A percentile compares a stretch with the other conserved stretches of the same genome.
Conservation (phyloP, 2,888 invertebrate genomes). For the Cylloceria caligata region DNA sequence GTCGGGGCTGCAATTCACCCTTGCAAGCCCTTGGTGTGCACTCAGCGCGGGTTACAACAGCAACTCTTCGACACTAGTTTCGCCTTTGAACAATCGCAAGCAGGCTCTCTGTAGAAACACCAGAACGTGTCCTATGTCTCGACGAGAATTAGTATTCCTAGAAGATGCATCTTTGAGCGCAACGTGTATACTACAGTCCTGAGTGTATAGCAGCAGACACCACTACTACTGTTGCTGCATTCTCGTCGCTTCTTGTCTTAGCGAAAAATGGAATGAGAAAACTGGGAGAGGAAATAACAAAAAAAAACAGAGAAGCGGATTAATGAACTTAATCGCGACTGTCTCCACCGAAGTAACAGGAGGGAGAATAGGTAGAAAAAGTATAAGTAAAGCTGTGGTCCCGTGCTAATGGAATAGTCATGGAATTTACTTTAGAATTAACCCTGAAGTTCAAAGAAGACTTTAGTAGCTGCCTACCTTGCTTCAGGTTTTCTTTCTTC, state of each 20-base stretch:
- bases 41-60: conserved; percentile 46
- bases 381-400: conserved; percentile 36
- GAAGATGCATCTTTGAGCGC: conserved; percentile 48
- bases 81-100: conserved; percentile 62
- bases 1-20: conserved; percentile 37
- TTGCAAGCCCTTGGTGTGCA: conserved; percentile 35
- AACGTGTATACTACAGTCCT: conserved; percentile 15
- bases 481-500: conserved; percentile 38
- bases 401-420: conserved; percentile 65
- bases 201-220: conserved; percentile 9
- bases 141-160: conserved; percentile 76
- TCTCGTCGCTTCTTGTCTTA: conserved; percentile 37
- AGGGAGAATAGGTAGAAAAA: conserved; percentile 22
- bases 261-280: conserved; percentile 37
- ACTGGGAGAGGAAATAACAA: conserved; percentile 9
- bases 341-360: conserved; percentile 47
- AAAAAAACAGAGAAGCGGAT: conserved; percentile 11
- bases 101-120: conserved; percentile 39
- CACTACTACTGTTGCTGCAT: conserved; percentile 12
- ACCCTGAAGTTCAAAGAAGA: conserved; percentile 66
- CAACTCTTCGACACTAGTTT: conserved; percentile 50
- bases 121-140: conserved; percentile 31
- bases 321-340: conserved; percentile 44
- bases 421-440: conserved; percentile 70
- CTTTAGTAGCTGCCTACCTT: conserved; percentile 17